Evolutionary conservation across 1,140 invertebrate genomes (phyloP).

Genomic region (Pygmarrhopalites habei): DNA sequence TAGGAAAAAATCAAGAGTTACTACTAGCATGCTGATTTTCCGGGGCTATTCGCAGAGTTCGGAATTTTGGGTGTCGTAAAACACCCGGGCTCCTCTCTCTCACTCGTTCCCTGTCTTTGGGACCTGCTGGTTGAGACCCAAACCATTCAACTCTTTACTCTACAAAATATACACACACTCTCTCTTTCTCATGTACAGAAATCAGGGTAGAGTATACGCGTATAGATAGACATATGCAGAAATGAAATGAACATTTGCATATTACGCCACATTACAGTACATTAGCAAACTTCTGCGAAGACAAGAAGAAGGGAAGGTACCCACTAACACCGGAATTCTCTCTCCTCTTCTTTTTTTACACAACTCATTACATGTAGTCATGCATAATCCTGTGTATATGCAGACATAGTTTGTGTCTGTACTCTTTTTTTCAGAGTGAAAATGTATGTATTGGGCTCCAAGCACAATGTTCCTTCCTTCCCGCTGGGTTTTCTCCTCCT

Average conservation of each 20-base stretch:
- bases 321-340: no score
- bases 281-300: conserved; percentile 8
- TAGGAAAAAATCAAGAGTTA: no score
- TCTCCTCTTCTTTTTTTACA: no score
- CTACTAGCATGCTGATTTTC: conserved; percentile 1
- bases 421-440: no score
- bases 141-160: background rate
- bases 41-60: background rate
- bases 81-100: background rate
- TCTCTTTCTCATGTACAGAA: background rate
- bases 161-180: background rate
- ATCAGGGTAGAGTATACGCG: background rate
- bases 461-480: no score
- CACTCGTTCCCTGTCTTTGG: background rate
- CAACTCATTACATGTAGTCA: no score
- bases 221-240: background rate
- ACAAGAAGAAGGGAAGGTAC: no score
- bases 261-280: conserved; percentile 10
- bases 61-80: conserved; percentile 12
- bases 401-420: no score
- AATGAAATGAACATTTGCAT: background rate
- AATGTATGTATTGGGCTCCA: no score
- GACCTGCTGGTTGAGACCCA: background rate
- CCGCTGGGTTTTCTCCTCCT: no score
- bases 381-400: no score